Evolutionary conservation across 2,113 vertebrate genomes (phyloP).

Genomic region (Phylloscopus trochiloides): DNA sequence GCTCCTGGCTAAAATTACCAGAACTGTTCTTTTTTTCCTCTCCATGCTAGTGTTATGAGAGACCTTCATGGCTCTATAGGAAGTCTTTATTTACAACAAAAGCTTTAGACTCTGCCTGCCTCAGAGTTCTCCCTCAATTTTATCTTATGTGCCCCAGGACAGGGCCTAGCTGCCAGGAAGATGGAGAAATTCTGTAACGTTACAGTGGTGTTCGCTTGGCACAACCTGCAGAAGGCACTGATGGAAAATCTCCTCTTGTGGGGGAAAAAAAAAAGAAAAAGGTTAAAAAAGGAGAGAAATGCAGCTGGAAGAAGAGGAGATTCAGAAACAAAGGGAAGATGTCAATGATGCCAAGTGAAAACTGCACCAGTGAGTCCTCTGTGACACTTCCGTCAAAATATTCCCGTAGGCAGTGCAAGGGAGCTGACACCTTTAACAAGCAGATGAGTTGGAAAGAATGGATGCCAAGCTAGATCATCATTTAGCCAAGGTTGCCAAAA

Average conservation of each 20-base stretch:
- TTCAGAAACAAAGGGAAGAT: background rate
- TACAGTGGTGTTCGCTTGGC: background rate
- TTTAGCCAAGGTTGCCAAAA: background rate
- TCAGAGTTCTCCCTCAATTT: background rate
- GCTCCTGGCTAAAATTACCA: background rate
- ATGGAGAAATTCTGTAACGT: background rate
- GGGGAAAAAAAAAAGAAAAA: fast-evolving
- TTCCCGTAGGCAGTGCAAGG: background rate
- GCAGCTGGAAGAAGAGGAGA: background rate
- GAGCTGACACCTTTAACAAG: background rate
- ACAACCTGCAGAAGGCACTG: background rate
- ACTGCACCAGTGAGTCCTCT: background rate
- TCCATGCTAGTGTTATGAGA: background rate
- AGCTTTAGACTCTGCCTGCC: background rate
- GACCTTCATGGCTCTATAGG: background rate
- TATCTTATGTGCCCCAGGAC: background rate
- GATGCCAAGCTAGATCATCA: background rate
- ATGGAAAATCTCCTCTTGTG: background rate
- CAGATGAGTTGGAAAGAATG: background rate
- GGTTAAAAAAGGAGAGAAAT: background rate
- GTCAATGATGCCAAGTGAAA: background rate
- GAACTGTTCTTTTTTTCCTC: background rate
- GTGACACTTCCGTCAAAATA: background rate
- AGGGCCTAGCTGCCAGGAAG: background rate
- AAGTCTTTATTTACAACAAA: background rate